Evolutionary conservation across 2,113 vertebrate genomes (phyloP).

Genomic region (Peromyscus leucopus): DNA sequence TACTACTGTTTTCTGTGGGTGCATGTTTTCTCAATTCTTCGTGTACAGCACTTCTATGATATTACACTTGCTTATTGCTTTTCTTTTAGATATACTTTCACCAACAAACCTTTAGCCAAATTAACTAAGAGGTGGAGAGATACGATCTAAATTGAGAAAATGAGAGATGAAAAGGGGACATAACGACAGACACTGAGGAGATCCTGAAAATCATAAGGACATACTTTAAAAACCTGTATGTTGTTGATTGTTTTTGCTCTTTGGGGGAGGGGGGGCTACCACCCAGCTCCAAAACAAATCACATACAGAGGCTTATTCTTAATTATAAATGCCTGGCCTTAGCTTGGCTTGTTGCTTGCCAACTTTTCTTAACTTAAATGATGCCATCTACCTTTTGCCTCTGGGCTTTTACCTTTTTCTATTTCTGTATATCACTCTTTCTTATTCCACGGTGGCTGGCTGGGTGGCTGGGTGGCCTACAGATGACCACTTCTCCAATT

Average conservation of each 20-base stretch:
- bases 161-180: not conserved
- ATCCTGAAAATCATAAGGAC: not conserved
- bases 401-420: too few species aligned
- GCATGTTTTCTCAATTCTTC: not conserved
- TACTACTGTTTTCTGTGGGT: not conserved
- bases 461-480: not conserved
- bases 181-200: not conserved
- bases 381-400: too few species aligned
- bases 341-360: too few species aligned
- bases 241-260: too few species aligned
- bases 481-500: not conserved
- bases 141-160: not conserved
- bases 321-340: too few species aligned
- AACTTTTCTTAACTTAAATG: too few species aligned
- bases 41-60: not conserved
- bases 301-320: too few species aligned
- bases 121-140: not conserved
- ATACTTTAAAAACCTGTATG: not conserved
- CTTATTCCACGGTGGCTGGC: too few species aligned
- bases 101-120: not conserved
- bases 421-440: too few species aligned
- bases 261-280: too few species aligned
- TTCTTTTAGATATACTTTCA: not conserved
- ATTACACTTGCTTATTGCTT: slow-evolving; percentile 14
- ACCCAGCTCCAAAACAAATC: too few species aligned